Base-by-base conservation (phyloP, 2,113 vertebrate genomes). In the Ophiodon elongatus region DNA sequence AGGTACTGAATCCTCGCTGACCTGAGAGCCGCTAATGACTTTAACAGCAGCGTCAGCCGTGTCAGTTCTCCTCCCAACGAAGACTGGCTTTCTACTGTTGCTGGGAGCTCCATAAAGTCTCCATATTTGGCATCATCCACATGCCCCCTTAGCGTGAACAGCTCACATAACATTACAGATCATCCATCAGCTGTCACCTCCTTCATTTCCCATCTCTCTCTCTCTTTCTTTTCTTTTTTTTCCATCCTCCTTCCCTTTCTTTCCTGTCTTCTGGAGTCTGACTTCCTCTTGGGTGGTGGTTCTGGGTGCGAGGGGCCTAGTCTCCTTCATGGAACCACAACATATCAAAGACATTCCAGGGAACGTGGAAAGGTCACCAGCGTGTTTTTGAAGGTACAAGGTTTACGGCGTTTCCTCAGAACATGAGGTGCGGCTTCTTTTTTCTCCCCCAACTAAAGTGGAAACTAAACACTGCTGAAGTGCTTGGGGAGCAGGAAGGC, bases 321-420 rank as follows among this genome's bases (percentile, higher is more conserved):
- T 67, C 33, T 79, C 57, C 52, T 87, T 74, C 68, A 60, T 73
- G 27, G 86, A 89, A 82, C 29, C 52, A 19, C 65, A 74, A 52
- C 75, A 86, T 80, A 91, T 93, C 87, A 92, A 93, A 94, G 84
- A 68, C 86, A 90, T 95, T 91, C 79, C 89, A 87, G 75, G 33
- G 39, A 73, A 70, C 13, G 9, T 60, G 71, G 21, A 78, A 73
- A 74, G 90, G 88, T 93, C 90, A 88, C 72, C 41, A 31, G 83
- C 60, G 90, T 85, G 72, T 73, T 39, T 37, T 33, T 76, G 45
- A 75, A 59, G 77, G 50, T 80, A 60, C 59, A 86, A 50, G 45
- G 35, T 84, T 86, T 85, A 81, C 54, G 73, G 71, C 73, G 70
- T 86, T 70, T 83, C 59, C 45, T 62, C 66, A 73, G 79, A 88